Base-by-base conservation (phyloP, 2,113 vertebrate genomes). In the Toxostoma redivivum region DNA sequence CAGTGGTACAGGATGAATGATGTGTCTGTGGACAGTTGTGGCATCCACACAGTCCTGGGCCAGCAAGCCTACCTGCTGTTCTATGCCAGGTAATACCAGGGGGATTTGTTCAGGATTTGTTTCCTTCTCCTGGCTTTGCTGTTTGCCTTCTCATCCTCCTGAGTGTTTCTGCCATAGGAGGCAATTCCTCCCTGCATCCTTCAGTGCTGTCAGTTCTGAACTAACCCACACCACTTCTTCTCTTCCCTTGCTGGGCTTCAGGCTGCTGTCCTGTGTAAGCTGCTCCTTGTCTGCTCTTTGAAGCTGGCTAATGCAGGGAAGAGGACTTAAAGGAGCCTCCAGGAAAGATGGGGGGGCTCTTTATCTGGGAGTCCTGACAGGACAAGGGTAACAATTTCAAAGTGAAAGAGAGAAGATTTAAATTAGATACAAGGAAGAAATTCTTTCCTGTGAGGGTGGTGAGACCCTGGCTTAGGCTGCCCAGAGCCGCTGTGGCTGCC, bases 131-230 rank as follows among this genome's bases (percentile, higher is more conserved):
- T 40, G 38, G 24, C 17, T 60, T 76, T 61, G 53, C 70, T 25
- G 3, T 71, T 84, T 50, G 27, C 45, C 27, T 50, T 84, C n/a
- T 61, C 24, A 31, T 67, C 54, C 47, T 69, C 38, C 40, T 40
- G 47, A 40, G 70, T 13, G 30, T 42, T 88, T 81, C 28, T 58
- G 44, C 23, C 44, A 38, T 0, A 25, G 56, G 56, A 62, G 40
- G 21, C 33, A 30, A 38, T 73, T 73, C 60, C 33, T 51, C 38
- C 20, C 37, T 58, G 51, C 10, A 21, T 48, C 67, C 61, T 54
- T 33, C 47, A 48, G 0, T 47, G 98, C 97, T 85, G 97, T 99
- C 66, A 98, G 94, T 42, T 35, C 40, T 76, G 54, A 82, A 6
- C 30, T 47, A 10, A 21, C 61, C 70, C 70, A 54, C 18, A 18